Conservation (phyloP, 2,888 invertebrate genomes). For the Agrochola lychnidis region DNA sequence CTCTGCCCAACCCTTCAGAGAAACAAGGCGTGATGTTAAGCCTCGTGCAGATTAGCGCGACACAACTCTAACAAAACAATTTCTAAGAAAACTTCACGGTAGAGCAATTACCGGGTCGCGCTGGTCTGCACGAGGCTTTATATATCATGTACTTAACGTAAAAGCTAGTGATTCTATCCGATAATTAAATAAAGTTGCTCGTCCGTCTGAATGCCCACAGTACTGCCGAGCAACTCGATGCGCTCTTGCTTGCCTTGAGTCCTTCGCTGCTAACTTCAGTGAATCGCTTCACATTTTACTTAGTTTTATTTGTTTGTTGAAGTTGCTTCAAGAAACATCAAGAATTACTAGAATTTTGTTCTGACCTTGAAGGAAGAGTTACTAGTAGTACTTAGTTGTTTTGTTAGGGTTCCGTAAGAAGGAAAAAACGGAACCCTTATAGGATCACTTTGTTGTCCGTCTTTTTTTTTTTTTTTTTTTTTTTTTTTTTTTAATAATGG, state of each 20-base stretch:
- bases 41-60: too few relatives aligned
- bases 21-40: too few relatives aligned
- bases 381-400: background rate
- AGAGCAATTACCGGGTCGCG: too few relatives aligned
- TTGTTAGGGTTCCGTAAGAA: too few relatives aligned
- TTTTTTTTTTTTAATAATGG: too few relatives aligned
- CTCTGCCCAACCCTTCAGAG: too few relatives aligned
- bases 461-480: too few relatives aligned
- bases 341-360: background rate
- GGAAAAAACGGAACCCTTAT: too few relatives aligned
- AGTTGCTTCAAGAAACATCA: conserved; percentile 5
- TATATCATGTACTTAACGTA: background rate
- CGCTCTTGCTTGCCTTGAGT: background rate
- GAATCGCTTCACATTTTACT: conserved; percentile 1
- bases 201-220: background rate
- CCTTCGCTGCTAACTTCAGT: background rate
- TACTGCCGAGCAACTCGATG: background rate
- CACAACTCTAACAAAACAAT: too few relatives aligned
- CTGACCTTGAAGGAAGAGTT: background rate
- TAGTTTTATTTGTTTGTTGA: conserved; percentile 5
- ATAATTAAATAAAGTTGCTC: conserved; percentile 7
- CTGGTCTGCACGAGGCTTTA: too few relatives aligned
- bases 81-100: too few relatives aligned
- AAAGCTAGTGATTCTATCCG: background rate
- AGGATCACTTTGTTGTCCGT: too few relatives aligned